Percentiles rank a stretch among this genome's conserved stretches.
Evolutionary conservation across 2,888 invertebrate species (phyloP).

Genomic region (Enchytraeus crypticus): DNA sequence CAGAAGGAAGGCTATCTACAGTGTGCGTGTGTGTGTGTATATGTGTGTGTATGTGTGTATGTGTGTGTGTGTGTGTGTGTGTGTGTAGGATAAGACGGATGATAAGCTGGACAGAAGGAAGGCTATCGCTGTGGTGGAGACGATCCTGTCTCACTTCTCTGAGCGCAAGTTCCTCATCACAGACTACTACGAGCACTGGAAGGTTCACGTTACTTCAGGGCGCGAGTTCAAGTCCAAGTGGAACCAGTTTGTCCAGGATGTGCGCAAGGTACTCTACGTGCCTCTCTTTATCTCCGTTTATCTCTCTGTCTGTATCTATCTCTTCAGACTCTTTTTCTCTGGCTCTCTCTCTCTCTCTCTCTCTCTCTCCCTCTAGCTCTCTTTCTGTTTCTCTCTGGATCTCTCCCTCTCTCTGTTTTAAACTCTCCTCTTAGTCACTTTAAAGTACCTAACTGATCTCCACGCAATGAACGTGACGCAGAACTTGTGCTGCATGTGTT

Average conservation of each 20-base stretch:
- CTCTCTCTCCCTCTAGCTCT: too few relatives aligned
- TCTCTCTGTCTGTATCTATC: too few relatives aligned
- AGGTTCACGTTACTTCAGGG: constrained; percentile 56
- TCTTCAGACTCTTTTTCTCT: too few relatives aligned
- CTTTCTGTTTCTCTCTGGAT: too few relatives aligned
- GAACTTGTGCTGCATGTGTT: background rate
- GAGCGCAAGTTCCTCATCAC: constrained; percentile 52
- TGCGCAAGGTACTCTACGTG: constrained; percentile 56
- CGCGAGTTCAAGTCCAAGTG: constrained; percentile 52
- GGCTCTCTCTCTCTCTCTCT: too few relatives aligned
- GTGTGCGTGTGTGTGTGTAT: constrained; percentile 38
- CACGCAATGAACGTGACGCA: background rate
- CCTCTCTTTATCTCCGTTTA: too few relatives aligned
- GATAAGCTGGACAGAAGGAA: constrained; percentile 38
- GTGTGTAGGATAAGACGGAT: constrained; percentile 39
- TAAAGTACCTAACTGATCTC: too few relatives aligned
- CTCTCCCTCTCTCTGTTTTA: too few relatives aligned
- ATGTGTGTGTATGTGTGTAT: constrained; percentile 39
- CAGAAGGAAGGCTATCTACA: constrained; percentile 35
- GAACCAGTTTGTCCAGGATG: constrained; percentile 57
- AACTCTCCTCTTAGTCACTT: too few relatives aligned
- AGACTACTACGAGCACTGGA: constrained; percentile 65
- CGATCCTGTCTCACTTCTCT: constrained; percentile 35
- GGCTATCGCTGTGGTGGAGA: constrained; percentile 41
- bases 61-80: constrained; percentile 32